These are phyloP conservation scores for Nymphalis urticae DNA, from an alignment of 2,888 invertebrate genomes.

Conservation along the genomic window DNA sequence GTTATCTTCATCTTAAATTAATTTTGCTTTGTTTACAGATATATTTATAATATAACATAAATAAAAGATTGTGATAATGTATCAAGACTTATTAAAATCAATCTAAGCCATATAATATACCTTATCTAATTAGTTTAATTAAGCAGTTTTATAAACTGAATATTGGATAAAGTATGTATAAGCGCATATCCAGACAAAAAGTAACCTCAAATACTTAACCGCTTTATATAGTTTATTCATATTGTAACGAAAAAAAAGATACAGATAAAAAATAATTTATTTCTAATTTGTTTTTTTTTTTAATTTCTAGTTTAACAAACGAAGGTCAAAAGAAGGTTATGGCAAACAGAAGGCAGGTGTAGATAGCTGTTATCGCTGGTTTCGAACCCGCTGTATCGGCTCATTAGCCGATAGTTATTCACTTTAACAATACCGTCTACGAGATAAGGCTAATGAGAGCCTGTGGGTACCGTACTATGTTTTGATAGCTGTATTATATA, in stretches of 20 bases:
- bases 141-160: no score
- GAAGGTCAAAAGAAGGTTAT: constrained; percentile 26
- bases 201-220: neutral
- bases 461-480: constrained; percentile 18
- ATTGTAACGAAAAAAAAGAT: neutral
- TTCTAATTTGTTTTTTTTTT: constrained; percentile 9
- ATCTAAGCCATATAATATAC: no score
- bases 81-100: no score
- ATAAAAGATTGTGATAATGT: no score
- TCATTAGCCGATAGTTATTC: constrained; percentile 75
- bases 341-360: constrained; percentile 19
- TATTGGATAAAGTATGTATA: no score
- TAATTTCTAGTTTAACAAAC: constrained; percentile 19
- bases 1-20: neutral
- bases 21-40: neutral
- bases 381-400: constrained; percentile 56
- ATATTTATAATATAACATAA: neutral
- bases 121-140: no score
- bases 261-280: constrained; percentile 3
- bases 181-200: neutral
- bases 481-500: constrained; percentile 4
- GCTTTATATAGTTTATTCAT: neutral
- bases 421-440: constrained; percentile 54
- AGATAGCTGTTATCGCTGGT: constrained; percentile 40
- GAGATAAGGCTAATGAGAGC: constrained; percentile 43